Evolutionary conservation across 2,888 invertebrate species (phyloP), one percentile per base, ranked within the genome.

Genomic region (Norana najaformis): DNA sequence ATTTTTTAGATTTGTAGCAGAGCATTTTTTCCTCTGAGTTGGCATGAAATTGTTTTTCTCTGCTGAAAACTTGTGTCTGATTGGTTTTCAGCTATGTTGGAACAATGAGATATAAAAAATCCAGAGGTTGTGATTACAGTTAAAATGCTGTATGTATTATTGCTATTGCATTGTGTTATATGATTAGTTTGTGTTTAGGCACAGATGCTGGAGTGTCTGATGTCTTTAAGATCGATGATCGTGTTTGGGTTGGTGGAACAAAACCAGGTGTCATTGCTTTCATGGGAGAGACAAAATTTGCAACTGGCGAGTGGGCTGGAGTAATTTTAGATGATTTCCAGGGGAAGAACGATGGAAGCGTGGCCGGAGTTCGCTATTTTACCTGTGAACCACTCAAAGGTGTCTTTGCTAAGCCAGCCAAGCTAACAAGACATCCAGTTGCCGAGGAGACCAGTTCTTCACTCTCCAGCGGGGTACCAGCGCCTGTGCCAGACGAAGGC

Each of bases 191-290:
- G 69, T 37, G 38, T 36, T 36, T 30, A 37, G 35, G 39, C n/a
- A 30, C 34, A 88, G 20, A 39, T 82, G 85, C 36, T 13, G 83
- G 23, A 83, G 83, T 34, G 85, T 3, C 30, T 34, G 36, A 35
- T n/a, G 82, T 39, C 35, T 98, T 98, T 95, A 98, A 98, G 94
- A 98, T 99, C 94, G 98, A 98, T 41, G 97, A 99, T 94, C 96
- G 97, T 92, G 97, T 99, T 92, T 98, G 97, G 97, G 94, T 95
- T 14, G 94, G 94, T 36, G 95, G 95, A 6, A 93, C 93, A 18
- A 95, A 95, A 90, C 93, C 94, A 0, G 95, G 95, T 23, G 92
- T 92, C 88, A 94, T 95, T 83, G 94, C 95, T 11, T 95, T 94
- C 91, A 92, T 95, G 11, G 95, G 95, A 18, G 94, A 95, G 91